phyloP scores from a whole-genome alignment of 2,797 vertebrate species.

The Gadopsis marmoratus region DNA sequence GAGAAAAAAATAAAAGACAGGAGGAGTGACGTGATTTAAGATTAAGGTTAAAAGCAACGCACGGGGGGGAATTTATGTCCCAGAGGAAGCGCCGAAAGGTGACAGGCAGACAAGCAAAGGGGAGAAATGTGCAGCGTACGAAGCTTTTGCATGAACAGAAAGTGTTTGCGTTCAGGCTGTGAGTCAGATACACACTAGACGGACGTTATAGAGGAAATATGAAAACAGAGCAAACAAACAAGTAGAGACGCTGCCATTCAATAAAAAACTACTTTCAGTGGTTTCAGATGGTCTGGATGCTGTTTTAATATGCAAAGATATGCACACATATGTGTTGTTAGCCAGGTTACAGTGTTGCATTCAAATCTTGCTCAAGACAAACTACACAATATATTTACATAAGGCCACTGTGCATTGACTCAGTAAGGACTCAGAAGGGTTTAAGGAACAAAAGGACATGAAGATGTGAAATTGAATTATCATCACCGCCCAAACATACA shows the following conservation, averaged over 20 bases:
- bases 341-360: background rate
- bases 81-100: background rate
- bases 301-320: background rate
- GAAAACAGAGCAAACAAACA: background rate
- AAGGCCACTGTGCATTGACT: background rate
- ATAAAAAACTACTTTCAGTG: background rate
- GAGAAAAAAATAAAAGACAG: background rate
- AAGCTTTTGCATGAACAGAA: conserved; percentile 12
- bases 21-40: background rate
- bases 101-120: background rate
- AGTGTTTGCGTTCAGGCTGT: conserved; percentile 1
- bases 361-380: background rate
- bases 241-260: background rate
- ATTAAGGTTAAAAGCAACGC: conserved; percentile 24
- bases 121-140: background rate
- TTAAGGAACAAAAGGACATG: background rate
- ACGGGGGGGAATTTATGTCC: background rate
- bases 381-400: background rate
- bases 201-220: background rate
- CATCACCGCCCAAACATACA: background rate
- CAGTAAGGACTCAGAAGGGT: background rate
- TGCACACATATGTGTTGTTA: background rate
- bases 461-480: background rate
- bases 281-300: background rate
- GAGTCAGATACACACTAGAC: conserved; percentile 1